Evolutionary conservation across 2,797 vertebrate species (phyloP).

Genomic region (Artibeus jamaicensis): DNA sequence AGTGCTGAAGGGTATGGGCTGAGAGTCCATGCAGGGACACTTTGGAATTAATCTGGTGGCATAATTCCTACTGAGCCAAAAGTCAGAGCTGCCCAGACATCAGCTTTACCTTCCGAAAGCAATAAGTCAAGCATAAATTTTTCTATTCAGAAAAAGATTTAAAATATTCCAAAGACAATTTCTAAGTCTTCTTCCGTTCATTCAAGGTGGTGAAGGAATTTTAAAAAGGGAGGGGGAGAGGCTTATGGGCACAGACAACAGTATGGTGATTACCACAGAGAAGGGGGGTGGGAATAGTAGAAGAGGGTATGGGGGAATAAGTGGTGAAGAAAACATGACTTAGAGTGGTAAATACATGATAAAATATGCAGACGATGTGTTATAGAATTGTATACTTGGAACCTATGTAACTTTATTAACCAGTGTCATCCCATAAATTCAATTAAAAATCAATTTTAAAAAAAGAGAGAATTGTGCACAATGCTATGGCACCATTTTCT

Average conservation of each 20-base stretch:
- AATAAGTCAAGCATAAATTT: neutral
- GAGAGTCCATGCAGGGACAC: neutral
- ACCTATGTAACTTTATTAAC: neutral
- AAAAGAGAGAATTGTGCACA: neutral
- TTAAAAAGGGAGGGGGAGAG: too few species aligned
- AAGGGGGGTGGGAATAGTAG: too few species aligned
- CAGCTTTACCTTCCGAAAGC: neutral
- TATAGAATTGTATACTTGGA: neutral
- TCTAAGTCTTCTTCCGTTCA: neutral
- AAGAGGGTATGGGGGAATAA: neutral
- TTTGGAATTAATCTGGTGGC: neutral
- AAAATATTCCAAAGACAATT: slow-evolving; percentile 3
- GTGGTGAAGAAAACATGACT: neutral
- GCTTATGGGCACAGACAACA: too few species aligned
- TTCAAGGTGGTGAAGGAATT: neutral
- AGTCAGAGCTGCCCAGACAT: neutral
- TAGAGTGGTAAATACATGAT: neutral
- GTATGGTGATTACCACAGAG: too few species aligned
- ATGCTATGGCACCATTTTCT: neutral
- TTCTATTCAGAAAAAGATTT: slow-evolving; percentile 13
- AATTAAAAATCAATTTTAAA: neutral
- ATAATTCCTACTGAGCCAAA: neutral
- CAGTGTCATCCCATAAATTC: neutral
- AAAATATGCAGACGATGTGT: neutral
- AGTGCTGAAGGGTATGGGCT: neutral